Percentiles rank a stretch among this genome's conserved stretches.
phyloP scores from a whole-genome alignment of 1,140 invertebrate genomes.

The Anastatus disparis region DNA sequence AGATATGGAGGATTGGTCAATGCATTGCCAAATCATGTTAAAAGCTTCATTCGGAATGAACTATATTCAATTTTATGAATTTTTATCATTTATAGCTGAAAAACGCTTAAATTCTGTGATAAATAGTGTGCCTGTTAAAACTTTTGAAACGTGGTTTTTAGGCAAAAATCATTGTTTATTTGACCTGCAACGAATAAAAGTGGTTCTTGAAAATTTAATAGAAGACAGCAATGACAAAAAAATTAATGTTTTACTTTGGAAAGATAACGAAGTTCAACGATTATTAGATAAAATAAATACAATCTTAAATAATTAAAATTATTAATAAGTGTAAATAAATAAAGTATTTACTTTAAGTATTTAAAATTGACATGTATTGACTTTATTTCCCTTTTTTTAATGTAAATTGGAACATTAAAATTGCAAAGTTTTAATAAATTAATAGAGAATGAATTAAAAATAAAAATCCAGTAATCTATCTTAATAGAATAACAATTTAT shows the following conservation, averaged over 20 bases:
- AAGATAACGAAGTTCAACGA: conserved; percentile 45
- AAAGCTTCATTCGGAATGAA: conserved; percentile 86
- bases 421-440: no score
- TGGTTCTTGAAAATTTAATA: conserved; percentile 55
- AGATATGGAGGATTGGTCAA: conserved; percentile 76
- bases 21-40: conserved; percentile 84
- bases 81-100: conserved; percentile 74
- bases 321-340: conserved; percentile 27
- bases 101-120: conserved; percentile 64
- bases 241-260: conserved; percentile 50
- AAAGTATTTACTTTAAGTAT: conserved; percentile 31
- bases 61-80: conserved; percentile 76
- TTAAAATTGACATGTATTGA: not conserved
- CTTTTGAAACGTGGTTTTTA: conserved; percentile 55
- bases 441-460: no score
- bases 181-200: conserved; percentile 59
- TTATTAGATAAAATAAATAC: conserved; percentile 49
- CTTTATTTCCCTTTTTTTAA: not conserved
- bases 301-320: conserved; percentile 33
- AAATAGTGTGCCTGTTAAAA: conserved; percentile 45
- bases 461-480: no score
- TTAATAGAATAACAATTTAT: conserved; percentile 8
- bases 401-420: no score
- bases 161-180: conserved; percentile 63
- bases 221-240: conserved; percentile 54